Percentiles rank a stretch among this genome's conserved stretches.
Conservation (phyloP, 2,888 invertebrate genomes). For the Dusona sp. region DNA sequence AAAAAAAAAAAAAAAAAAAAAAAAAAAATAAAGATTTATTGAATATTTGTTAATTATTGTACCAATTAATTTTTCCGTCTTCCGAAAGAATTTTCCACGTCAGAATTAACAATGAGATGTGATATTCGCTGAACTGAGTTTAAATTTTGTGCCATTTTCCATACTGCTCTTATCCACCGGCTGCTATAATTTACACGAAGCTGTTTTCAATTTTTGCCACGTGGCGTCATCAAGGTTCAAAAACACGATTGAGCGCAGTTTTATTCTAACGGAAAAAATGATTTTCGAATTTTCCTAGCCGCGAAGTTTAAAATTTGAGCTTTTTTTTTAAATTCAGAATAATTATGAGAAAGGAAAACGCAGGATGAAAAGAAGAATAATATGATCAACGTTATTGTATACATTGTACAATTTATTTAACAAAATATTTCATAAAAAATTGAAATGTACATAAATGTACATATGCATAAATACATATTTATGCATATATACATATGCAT, state of each 20-base stretch:
- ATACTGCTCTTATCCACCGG: too few relatives aligned
- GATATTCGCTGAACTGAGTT: background rate
- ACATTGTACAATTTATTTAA: constrained; percentile 66
- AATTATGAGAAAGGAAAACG: background rate
- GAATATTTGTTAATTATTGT: constrained; percentile 42
- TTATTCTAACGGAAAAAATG: background rate
- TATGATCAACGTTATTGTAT: background rate
- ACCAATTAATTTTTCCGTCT: background rate
- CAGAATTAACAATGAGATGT: background rate
- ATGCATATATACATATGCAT: constrained; percentile 55
- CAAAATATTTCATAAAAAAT: constrained; percentile 68
- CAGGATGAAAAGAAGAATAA: background rate
- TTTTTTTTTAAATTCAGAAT: background rate
- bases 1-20: too few relatives aligned
- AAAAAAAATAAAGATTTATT: constrained; percentile 57
- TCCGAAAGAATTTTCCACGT: background rate
- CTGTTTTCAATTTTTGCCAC: background rate
- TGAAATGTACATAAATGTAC: constrained; percentile 61
- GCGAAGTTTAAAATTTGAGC: background rate
- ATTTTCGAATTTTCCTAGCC: background rate
- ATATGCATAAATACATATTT: constrained; percentile 45
- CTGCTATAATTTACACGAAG: background rate
- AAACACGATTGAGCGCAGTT: background rate
- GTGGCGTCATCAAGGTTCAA: background rate
- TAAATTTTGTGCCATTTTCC: background rate